phyloP scores from a whole-genome alignment of 1,140 invertebrate genomes.

The Teleopsis dalmanni region DNA sequence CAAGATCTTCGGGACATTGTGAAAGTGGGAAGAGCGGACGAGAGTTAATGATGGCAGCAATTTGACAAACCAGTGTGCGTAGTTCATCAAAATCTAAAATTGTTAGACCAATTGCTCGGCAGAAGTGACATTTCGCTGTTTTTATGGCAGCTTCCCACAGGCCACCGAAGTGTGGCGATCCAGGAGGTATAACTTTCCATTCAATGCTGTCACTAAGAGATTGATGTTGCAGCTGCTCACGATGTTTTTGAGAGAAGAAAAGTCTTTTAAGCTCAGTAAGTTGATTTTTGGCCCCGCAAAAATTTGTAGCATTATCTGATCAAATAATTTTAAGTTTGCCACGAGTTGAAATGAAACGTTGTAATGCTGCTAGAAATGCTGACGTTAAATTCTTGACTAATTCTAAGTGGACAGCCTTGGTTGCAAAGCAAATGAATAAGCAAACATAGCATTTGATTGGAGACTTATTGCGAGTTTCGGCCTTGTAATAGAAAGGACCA shows the following conservation, averaged over 20 bases:
- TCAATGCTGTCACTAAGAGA: constrained; percentile 18
- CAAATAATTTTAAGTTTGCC: no score
- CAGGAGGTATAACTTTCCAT: constrained; percentile 5
- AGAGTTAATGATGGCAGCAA: constrained; percentile 26
- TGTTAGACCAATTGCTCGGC: constrained; percentile 13
- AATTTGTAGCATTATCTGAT: no score
- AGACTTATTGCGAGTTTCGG: no score
- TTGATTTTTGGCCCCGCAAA: no score
- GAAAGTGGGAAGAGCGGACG: constrained; percentile 10
- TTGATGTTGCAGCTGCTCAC: no score
- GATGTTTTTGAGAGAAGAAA: no score
- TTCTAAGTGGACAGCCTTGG: constrained; percentile 15
- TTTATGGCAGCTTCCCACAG: no score
- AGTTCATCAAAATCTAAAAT: constrained; percentile 20
- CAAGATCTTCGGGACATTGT: background rate
- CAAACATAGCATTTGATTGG: constrained; percentile 25
- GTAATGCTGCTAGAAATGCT: constrained; percentile 36
- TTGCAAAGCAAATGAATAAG: constrained; percentile 23
- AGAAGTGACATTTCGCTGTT: constrained; percentile 19
- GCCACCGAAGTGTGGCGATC: constrained; percentile 8
- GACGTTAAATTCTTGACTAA: constrained; percentile 31
- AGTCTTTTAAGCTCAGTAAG: no score
- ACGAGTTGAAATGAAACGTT: constrained; percentile 33
- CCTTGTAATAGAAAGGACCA: no score
- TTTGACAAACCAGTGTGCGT: constrained; percentile 15